Percentiles rank a stretch among this genome's conserved stretches.
Conservation (phyloP, 64 coral and sea anemone species). For the Montipora efflorescens region DNA sequence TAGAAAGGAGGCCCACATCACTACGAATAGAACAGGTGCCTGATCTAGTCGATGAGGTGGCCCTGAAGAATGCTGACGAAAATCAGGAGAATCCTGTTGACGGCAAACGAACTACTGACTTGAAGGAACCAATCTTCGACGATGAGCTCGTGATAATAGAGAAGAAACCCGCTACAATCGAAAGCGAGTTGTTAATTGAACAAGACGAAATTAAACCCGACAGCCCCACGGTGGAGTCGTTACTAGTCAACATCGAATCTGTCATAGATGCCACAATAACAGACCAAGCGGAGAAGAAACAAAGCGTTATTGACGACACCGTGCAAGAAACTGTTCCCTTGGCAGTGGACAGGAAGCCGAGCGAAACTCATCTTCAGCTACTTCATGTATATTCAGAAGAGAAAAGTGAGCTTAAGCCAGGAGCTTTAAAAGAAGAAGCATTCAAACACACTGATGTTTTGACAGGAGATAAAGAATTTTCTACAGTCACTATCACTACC, state of each 20-base stretch:
- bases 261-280: neutral
- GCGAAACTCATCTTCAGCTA: neutral
- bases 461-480: neutral
- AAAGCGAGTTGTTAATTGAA: neutral
- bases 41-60: neutral
- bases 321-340: conserved; percentile 24
- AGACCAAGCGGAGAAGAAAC: neutral
- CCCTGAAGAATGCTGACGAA: neutral
- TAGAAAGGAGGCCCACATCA: conserved; percentile 14
- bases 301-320: neutral
- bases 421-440: neutral
- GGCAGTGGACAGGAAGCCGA: neutral
- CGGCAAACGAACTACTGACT: neutral
- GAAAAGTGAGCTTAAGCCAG: neutral
- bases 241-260: conserved; percentile 6
- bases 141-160: neutral
- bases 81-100: neutral
- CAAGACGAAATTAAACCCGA: neutral
- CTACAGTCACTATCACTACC: neutral
- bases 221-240: neutral
- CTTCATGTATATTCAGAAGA: neutral
- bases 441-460: neutral
- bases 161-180: neutral
- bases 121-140: neutral
- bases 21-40: conserved; percentile 2